Evolutionary conservation across 2,113 vertebrate genomes (phyloP), one percentile per base, ranked within the genome.

Genomic region (Epinephelus moara): DNA sequence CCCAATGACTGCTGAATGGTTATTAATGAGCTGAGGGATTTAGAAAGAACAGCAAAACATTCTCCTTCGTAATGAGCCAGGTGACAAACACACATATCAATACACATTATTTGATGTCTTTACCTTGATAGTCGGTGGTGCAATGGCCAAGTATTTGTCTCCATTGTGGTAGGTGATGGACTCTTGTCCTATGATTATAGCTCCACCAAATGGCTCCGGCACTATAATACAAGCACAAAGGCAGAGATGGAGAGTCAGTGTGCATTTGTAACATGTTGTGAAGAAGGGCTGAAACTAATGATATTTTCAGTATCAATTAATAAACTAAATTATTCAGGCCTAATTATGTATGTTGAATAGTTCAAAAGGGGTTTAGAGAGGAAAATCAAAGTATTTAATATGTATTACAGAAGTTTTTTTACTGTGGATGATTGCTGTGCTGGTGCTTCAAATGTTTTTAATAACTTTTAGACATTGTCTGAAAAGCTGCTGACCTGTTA

Each of bases 151-250:
- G 62, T 99, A 99, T 79, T 99, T 99, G 88, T 99, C 98, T 15
- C 98, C 98, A 0, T 99, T 99, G 94, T 99, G 98, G 79, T 99
- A 99, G 19, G 98, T 99, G 91, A 99, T 99, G 0, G 98, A 99
- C 81, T 99, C 98, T 89, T 99, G 98, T 74, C 98, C 98, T 21
- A 99, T 99, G 93, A 99, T 99, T 91, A 99, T 99, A 18, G 98
- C 98, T 0, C 98, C 98, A 87, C 98, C 98, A 27, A 99, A 99
- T 80, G 98, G 98, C 90, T 99, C 98, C 0, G 98, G 98, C 49
- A 99, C 98, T 99, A 62, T 74, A 94, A 91, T 62, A 57, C 77
- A 93, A 63, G 90, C 42, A 90, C 62, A 89, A 0, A 56, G 15
- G 14, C 6, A 55, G 13, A 15, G 12, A 13, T 4, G 19, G 2